Evolutionary conservation across 2,888 invertebrate species (phyloP), one percentile per base, ranked within the genome.

Genomic region (Dysmachus trigonus): DNA sequence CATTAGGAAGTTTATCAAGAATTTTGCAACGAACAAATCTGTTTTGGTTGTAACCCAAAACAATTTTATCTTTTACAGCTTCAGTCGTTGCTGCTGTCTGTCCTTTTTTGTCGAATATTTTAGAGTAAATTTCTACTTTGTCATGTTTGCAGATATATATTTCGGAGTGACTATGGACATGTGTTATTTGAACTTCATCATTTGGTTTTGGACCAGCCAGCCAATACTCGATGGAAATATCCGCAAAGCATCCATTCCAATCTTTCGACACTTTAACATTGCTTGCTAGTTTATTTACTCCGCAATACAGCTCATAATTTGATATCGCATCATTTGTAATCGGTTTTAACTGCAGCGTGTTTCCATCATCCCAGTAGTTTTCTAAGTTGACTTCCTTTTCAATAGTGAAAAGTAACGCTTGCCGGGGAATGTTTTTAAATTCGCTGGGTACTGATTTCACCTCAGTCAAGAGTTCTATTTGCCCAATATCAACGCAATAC

Each of bases 401-500:
- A 0, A 7, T 22, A 22, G 10, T 62, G 27, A 62, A 31, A 31
- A 85, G 22, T 27, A 82, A 15, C 1, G 86, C 88, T 13, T 85
- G 87, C 86, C 88, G 88, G 0, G 89, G 88, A 6, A 88, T 87
- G 0, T 71, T n/a, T 10, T 87, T 62, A 72, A 86, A 88, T 0
- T 87, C 51, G 0, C 88, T 87, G 8, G 89, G 89, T 0, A 90
- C 62, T 3, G 31, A 73, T 76, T 88, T 87, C 30, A 89, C 85
- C 85, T 89, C 86, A 5, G 88, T 81, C 1, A 89, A 88, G 18
- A 89, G 76, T 1, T 86, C 84, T 31, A 89, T 86, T 13, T 87
- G 81, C 1, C 89, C 89, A n/a, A 88, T 88, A 85, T 90, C 90
- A 7, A 89, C 71, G 0, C 89, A 87, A 81, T 89, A 89, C 0